phyloP scores from a whole-genome alignment of 2,888 invertebrate species.

The Aleiodes testaceus region DNA sequence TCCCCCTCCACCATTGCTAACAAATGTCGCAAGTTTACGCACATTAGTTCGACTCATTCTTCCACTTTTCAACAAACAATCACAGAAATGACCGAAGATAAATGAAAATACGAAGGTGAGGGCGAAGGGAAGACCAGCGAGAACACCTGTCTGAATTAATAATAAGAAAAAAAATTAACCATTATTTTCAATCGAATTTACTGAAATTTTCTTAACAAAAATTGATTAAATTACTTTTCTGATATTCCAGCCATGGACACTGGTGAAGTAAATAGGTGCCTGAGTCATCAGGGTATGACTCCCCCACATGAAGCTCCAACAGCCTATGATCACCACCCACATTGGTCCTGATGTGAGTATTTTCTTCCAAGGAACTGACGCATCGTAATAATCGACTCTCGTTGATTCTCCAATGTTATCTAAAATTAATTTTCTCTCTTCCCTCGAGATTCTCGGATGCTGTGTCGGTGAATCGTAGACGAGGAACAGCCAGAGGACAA shows the following conservation, averaged over 20 bases:
- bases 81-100: constrained; percentile 75
- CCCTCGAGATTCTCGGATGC: constrained; percentile 79
- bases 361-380: constrained; percentile 77
- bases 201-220: too few species aligned
- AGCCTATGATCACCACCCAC: constrained; percentile 79
- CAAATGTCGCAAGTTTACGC: constrained; percentile 78
- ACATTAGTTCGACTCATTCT: constrained; percentile 78
- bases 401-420: constrained; percentile 74
- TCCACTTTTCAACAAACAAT: constrained; percentile 76
- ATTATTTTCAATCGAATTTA: too few species aligned
- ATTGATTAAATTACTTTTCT: constrained; percentile 78
- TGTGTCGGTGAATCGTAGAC: constrained; percentile 79
- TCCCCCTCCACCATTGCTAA: constrained; percentile 78
- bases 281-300: constrained; percentile 82
- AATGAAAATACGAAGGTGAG: constrained; percentile 77
- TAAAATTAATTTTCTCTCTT: constrained; percentile 77
- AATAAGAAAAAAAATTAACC: too few species aligned
- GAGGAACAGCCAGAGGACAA: constrained; percentile 76
- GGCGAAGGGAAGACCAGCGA: constrained; percentile 79
- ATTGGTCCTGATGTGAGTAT: constrained; percentile 74
- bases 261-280: constrained; percentile 81
- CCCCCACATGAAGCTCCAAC: constrained; percentile 82
- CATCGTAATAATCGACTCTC: constrained; percentile 39
- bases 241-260: constrained; percentile 81
- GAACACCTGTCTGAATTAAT: constrained; percentile 76